phyloP scores from a whole-genome alignment of 2,113 vertebrate genomes.

The Gallinago paraguaiae region DNA sequence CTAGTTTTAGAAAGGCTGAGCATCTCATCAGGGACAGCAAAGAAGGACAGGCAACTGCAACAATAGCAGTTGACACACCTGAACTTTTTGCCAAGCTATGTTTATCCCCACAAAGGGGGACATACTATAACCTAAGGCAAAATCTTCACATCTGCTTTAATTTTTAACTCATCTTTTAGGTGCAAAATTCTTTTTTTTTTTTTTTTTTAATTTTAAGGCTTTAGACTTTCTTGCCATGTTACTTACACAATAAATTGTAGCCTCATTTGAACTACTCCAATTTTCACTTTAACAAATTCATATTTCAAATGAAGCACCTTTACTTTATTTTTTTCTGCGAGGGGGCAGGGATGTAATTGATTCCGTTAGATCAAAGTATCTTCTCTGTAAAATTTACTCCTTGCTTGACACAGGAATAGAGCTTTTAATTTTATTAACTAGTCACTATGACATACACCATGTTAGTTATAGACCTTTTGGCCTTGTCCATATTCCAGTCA shows the following conservation, averaged over 20 bases:
- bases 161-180: neutral
- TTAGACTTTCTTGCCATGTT: neutral
- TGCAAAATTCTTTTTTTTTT: neutral
- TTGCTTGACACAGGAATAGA: neutral
- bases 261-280: neutral
- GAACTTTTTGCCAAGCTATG: neutral
- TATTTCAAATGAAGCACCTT: neutral
- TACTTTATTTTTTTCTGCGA: neutral
- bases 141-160: neutral
- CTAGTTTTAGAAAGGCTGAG: neutral
- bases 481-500: neutral
- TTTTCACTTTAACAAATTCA: neutral
- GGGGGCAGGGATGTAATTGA: neutral
- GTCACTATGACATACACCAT: neutral
- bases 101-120: neutral
- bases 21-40: neutral
- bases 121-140: neutral
- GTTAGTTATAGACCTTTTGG: neutral
- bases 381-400: neutral
- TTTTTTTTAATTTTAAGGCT: neutral
- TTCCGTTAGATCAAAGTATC: neutral
- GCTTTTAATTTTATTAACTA: neutral
- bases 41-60: neutral
- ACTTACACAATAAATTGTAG: neutral
- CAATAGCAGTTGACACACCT: accelerated